phyloP scores from a whole-genome alignment of 2,113 vertebrate genomes.

The Raja brachyura region DNA sequence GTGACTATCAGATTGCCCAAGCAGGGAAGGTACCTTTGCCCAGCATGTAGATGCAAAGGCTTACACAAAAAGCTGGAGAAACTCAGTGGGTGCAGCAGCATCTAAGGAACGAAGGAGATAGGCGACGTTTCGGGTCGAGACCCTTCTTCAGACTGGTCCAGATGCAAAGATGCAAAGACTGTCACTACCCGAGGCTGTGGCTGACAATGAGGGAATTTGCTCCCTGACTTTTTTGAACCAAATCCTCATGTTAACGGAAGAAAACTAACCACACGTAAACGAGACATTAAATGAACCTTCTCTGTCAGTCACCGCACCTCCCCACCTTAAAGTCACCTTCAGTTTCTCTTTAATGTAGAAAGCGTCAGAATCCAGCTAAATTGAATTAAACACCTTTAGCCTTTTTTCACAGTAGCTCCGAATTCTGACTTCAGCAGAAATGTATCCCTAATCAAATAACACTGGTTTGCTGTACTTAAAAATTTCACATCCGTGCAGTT shows the following conservation, averaged over 20 bases:
- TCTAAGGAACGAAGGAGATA: too few species aligned
- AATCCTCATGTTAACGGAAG: not conserved
- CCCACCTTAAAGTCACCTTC: not conserved
- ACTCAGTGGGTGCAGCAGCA: too few species aligned
- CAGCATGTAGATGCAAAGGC: not conserved
- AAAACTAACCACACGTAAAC: not conserved
- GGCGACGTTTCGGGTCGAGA: too few species aligned
- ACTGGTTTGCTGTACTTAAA: not conserved
- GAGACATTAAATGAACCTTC: not conserved
- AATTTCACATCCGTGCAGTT: not conserved
- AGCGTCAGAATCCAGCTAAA: not conserved
- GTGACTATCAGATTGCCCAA: not conserved
- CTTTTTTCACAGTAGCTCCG: not conserved
- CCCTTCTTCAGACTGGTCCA: too few species aligned
- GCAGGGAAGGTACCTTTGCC: not conserved
- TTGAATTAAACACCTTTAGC: not conserved
- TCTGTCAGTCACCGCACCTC: not conserved
- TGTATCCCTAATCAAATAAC: not conserved
- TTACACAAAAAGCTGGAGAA: too few species aligned
- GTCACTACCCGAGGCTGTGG: not conserved
- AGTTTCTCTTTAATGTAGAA: not conserved
- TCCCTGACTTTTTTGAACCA: not conserved
- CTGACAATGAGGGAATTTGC: not conserved
- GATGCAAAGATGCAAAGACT: not conserved
- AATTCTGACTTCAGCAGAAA: not conserved